phyloP scores from a whole-genome alignment of 2,797 vertebrate genomes.

The Sebastes hopkinsi region DNA sequence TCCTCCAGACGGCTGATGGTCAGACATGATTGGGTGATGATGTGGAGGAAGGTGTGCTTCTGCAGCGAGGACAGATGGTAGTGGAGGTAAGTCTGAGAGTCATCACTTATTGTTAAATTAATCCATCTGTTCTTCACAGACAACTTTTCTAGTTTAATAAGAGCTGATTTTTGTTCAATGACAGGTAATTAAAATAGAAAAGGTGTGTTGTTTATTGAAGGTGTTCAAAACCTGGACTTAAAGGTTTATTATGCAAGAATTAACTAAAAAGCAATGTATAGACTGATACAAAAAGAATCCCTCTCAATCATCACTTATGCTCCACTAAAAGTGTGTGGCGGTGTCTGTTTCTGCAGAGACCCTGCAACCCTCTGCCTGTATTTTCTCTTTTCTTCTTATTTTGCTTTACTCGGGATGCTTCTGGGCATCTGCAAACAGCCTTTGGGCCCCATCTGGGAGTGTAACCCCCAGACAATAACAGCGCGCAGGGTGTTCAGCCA shows the following conservation, averaged over 20 bases:
- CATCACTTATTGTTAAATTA: constrained; percentile 19
- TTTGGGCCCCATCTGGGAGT: too few relatives aligned
- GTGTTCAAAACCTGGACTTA: not conserved
- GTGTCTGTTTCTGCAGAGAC: too few relatives aligned
- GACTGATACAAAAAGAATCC: too few relatives aligned
- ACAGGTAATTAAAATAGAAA: not conserved
- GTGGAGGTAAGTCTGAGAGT: constrained; percentile 46
- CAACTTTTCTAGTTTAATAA: not conserved
- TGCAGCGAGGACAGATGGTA: constrained; percentile 76
- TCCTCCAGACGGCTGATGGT: constrained; percentile 89
- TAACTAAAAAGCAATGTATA: rapidly evolving
- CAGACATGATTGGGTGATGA: constrained; percentile 94
- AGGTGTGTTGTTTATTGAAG: not conserved
- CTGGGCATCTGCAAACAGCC: too few relatives aligned
- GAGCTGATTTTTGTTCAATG: not conserved
- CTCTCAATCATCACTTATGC: too few relatives aligned
- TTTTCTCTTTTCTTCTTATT: too few relatives aligned
- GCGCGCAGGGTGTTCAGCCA: too few relatives aligned
- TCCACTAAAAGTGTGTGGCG: too few relatives aligned
- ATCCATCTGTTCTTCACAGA: constrained; percentile 11
- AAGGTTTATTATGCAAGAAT: not conserved
- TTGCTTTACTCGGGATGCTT: too few relatives aligned
- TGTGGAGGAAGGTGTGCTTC: constrained; percentile 91
- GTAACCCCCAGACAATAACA: too few relatives aligned
- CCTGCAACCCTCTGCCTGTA: too few relatives aligned